Base-by-base conservation (phyloP, 1,140 invertebrate genomes). In the Bombus balteatus region DNA sequence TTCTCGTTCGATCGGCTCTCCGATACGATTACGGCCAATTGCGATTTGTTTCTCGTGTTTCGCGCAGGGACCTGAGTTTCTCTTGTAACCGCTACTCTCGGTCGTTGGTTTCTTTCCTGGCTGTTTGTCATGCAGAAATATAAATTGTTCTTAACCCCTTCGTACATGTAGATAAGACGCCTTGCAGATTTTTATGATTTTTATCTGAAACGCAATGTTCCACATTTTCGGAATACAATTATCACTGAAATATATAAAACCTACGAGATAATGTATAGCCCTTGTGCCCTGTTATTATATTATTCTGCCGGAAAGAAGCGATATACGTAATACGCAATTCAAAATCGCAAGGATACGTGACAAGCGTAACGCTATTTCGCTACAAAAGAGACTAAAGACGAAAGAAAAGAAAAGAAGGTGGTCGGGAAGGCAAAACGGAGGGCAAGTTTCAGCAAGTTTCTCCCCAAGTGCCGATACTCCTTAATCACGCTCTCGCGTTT, bases 391-490 rank as follows among this genome's bases (percentile, higher is more conserved):
- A 39, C 9, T 12, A n/a, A 72, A 71, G 22, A 18, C 62, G 4
- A 43, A 25, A 76, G 37, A 59, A 28, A n/a, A 72, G 37, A 76
- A 57, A 22, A 68, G 66, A 37, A 25, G 18, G 9, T 4, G n/a
- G 47, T 25, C 28, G 57, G n/a, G 13, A 57, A 47, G 65, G 62
- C 22, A 78, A 76, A 68, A 81, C 73, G 41, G 62, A 53, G 72
- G 25, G 74, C 13, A 79, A 84, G 83, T 85, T 80, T 80, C 76
- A 57, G 41, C 68, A 72, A 85, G 68, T 85, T 85, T 80, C 77
- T 80, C 76, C 66, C 77, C 66, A 72, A 85, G 76, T 85, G 59
- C 76, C 83, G 83, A 85, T 80, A 80, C 83, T 80, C 83, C 83
- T 85, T 85, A 85, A 85, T 85, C 83, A 80, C 53, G 76, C n/a